A percentile compares a stretch with the other conserved stretches of the same genome.
phyloP scores from a whole-genome alignment of 2,888 invertebrate genomes.

The Neoascia interrupta region DNA sequence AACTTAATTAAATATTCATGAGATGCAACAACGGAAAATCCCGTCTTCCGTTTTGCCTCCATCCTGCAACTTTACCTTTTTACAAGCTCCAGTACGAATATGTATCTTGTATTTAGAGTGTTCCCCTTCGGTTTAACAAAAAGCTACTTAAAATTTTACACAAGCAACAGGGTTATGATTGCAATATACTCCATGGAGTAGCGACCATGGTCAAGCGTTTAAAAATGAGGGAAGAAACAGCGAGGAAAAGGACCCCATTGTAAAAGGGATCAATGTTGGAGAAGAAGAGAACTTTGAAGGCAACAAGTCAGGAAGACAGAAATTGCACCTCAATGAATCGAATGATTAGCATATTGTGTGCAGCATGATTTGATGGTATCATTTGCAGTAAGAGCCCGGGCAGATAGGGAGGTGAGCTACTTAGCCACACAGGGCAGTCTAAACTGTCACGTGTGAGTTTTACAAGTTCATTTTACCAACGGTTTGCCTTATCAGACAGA shows the following conservation, averaged over 20 bases:
- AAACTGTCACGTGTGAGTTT: too few relatives aligned
- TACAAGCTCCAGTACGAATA: background rate
- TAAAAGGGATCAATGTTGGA: slow-evolving; percentile 5
- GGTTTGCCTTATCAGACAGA: too few relatives aligned
- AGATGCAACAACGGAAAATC: slow-evolving; percentile 62
- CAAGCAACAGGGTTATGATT: slow-evolving; percentile 68
- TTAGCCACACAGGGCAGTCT: too few relatives aligned
- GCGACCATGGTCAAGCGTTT: slow-evolving; percentile 25
- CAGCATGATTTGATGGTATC: slow-evolving; percentile 39
- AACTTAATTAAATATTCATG: slow-evolving; percentile 67
- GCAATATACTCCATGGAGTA: slow-evolving; percentile 23
- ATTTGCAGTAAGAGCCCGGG: too few relatives aligned
- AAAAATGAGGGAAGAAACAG: background rate
- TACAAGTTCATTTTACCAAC: too few relatives aligned
- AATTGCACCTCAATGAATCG: slow-evolving; percentile 43
- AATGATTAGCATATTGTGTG: slow-evolving; percentile 53
- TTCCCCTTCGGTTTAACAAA: slow-evolving; percentile 41
- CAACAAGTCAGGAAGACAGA: slow-evolving; percentile 1
- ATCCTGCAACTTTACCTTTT: background rate
- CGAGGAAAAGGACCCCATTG: background rate
- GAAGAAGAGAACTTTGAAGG: background rate
- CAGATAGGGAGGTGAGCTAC: too few relatives aligned
- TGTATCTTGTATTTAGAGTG: slow-evolving; percentile 39
- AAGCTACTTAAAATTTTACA: slow-evolving; percentile 64
- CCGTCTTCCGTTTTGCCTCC: slow-evolving; percentile 20